A percentile compares a stretch with the other conserved stretches of the same genome.
Conservation (phyloP, 1,140 invertebrate species). For the Diprion similis region DNA sequence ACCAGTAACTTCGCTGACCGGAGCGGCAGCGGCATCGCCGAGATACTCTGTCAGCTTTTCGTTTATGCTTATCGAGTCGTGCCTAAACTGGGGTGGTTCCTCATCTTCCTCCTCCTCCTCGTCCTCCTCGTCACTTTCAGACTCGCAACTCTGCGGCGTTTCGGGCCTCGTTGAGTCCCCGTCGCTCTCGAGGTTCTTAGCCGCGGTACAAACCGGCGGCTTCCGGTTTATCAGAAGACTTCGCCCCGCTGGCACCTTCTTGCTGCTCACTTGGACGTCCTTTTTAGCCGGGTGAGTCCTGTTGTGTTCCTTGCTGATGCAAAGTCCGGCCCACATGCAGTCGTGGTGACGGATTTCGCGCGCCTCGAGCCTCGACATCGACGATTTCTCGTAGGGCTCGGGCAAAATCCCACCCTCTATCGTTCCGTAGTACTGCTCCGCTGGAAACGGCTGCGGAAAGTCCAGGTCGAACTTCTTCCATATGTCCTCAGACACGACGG, state of each 20-base stretch:
- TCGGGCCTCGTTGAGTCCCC: slow-evolving; percentile 54
- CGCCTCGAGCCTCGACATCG: slow-evolving; percentile 28
- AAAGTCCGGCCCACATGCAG: slow-evolving; percentile 73
- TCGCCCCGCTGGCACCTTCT: slow-evolving; percentile 44
- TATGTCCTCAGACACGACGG: slow-evolving; percentile 57
- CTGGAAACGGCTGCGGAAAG: slow-evolving; percentile 42
- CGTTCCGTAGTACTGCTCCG: slow-evolving; percentile 36
- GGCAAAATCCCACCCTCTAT: slow-evolving; percentile 18
- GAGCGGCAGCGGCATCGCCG: slow-evolving; percentile 33
- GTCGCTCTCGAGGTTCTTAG: slow-evolving; percentile 44
- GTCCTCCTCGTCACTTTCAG: slow-evolving; percentile 37
- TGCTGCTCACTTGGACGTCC: slow-evolving; percentile 32
- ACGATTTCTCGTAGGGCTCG: slow-evolving; percentile 20
- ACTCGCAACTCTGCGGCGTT: slow-evolving; percentile 52
- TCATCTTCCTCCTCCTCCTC: slow-evolving; percentile 35
- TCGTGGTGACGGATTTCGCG: slow-evolving; percentile 66
- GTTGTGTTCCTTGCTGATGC: slow-evolving; percentile 62
- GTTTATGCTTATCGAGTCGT: slow-evolving; percentile 49
- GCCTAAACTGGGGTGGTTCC: slow-evolving; percentile 42
- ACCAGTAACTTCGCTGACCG: slow-evolving; percentile 48
- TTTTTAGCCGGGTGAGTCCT: slow-evolving; percentile 43
- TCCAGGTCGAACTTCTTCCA: slow-evolving; percentile 65
- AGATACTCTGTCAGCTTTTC: slow-evolving; percentile 49
- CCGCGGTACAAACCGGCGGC: slow-evolving; percentile 12
- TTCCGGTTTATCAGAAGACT: slow-evolving; percentile 48